phyloP scores from a whole-genome alignment of 2,888 invertebrate species.

The Pseudococcus viburni region DNA sequence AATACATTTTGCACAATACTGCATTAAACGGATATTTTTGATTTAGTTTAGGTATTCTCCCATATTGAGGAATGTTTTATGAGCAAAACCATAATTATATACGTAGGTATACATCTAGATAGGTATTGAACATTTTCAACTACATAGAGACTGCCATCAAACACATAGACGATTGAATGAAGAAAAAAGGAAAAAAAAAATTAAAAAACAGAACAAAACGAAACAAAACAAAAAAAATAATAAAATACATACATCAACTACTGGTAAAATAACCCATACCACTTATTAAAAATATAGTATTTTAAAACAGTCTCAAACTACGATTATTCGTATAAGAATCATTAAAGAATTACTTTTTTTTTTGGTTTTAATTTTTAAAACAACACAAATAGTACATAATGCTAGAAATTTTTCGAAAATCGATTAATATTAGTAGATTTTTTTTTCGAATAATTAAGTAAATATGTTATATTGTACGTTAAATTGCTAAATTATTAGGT shows the following conservation, averaged over 20 bases:
- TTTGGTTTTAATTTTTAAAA: not conserved
- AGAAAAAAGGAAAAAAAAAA: not conserved
- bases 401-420: not conserved
- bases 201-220: not conserved
- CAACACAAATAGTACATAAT: not conserved
- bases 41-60: not conserved
- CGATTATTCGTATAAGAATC: conserved; percentile 39
- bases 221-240: not conserved
- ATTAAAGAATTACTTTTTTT: conserved; percentile 12
- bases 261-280: conserved; percentile 57
- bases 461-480: conserved; percentile 48
- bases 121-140: not conserved
- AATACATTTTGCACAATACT: not conserved
- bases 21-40: conserved; percentile 15
- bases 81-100: conserved; percentile 19
- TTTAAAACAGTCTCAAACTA: conserved; percentile 56
- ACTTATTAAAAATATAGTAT: conserved; percentile 30
- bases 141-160: not conserved
- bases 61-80: conserved; percentile 24
- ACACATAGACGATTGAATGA: not conserved
- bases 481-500: conserved; percentile 56
- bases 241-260: conserved; percentile 36
- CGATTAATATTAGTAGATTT: not conserved
- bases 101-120: conserved; percentile 6
- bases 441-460: conserved; percentile 5